Conservation (phyloP, 2,113 vertebrate genomes). For the Taurulus bubalis region DNA sequence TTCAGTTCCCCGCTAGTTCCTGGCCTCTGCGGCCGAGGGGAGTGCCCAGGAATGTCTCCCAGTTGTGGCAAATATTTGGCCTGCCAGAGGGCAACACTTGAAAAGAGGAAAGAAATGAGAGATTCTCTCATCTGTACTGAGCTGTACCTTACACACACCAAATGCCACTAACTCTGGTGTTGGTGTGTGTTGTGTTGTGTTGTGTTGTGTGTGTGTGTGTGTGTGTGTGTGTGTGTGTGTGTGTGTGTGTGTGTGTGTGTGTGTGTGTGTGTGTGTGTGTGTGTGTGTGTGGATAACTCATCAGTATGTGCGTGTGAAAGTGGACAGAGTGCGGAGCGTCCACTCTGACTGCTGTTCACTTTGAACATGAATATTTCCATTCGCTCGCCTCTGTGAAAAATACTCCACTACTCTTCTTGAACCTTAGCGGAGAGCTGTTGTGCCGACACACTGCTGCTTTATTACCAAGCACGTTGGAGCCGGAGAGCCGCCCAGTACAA, state of each 20-base stretch:
- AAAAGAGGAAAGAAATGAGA: constrained; percentile 63
- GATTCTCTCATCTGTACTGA: constrained; percentile 50
- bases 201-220: constrained; percentile 17
- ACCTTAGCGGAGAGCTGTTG: constrained; percentile 49
- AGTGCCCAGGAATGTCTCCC: constrained; percentile 77
- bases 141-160: constrained; percentile 21
- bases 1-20: constrained; percentile 38
- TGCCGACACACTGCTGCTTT: constrained; percentile 18
- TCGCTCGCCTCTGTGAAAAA: constrained; percentile 67
- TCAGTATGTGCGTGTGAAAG: constrained; percentile 66
- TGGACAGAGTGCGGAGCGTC: constrained; percentile 20
- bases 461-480: constrained; percentile 1
- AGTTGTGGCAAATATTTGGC: constrained; percentile 75
- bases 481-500: background rate
- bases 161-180: background rate
- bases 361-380: constrained; percentile 57
- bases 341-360: constrained; percentile 40
- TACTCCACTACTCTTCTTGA: constrained; percentile 45
- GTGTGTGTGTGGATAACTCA: constrained; percentile 43
- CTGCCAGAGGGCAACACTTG: constrained; percentile 60
- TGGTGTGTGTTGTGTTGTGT: constrained; percentile 17
- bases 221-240: constrained; percentile 51
- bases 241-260: constrained; percentile 24
- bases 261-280: constrained; percentile 11
- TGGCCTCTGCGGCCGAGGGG: constrained; percentile 47